Evolutionary conservation across 2,113 vertebrate genomes (phyloP).

Genomic region (Nannospalax galili): DNA sequence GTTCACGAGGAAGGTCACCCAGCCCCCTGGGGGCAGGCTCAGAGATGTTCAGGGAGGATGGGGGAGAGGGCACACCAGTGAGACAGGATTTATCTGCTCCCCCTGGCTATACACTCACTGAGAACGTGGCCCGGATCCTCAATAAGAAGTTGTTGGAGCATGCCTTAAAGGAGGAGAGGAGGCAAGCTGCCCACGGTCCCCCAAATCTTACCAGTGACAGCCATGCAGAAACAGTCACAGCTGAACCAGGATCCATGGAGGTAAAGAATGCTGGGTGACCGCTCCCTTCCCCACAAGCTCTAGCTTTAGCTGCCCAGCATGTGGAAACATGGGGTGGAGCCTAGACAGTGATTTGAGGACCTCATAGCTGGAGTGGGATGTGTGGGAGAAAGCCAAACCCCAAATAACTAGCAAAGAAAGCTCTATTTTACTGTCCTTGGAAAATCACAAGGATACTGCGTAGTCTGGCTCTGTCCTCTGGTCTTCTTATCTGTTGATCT

Average conservation of each 20-base stretch:
- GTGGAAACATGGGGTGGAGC: not conserved
- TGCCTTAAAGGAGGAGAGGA: constrained; percentile 93
- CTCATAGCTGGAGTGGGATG: not conserved
- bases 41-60: constrained; percentile 91
- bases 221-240: constrained; percentile 86
- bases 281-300: not conserved
- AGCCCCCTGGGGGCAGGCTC: constrained; percentile 92
- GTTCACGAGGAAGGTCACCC: constrained; percentile 92
- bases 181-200: constrained; percentile 83
- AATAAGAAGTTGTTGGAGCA: constrained; percentile 97
- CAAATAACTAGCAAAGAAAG: not conserved
- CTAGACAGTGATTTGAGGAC: not conserved
- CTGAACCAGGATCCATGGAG: constrained; percentile 94
- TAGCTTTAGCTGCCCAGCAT: not conserved
- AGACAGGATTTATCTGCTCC: constrained; percentile 96
- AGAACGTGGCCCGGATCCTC: constrained; percentile 95
- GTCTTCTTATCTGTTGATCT: not conserved
- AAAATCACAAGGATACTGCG: not conserved
- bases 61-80: constrained; percentile 89
- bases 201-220: constrained; percentile 84
- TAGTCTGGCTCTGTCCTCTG: not conserved
- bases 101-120: constrained; percentile 93
- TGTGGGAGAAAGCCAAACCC: not conserved
- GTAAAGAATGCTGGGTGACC: constrained; percentile 86
- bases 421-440: not conserved